Conservation (phyloP, 2,888 invertebrate genomes). For the Erebia epiphron region DNA sequence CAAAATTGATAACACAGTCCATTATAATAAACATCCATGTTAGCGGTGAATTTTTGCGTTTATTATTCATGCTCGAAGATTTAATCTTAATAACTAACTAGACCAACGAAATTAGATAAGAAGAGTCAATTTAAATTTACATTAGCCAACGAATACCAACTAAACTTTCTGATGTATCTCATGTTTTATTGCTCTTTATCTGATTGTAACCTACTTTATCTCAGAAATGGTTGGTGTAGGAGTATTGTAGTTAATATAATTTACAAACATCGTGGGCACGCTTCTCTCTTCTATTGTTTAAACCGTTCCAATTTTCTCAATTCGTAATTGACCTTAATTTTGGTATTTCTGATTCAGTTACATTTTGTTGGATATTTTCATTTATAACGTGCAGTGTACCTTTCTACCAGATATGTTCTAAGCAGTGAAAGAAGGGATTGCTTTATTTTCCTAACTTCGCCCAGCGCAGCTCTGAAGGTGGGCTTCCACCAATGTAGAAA, state of each 20-base stretch:
- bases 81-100: slow-evolving; percentile 8
- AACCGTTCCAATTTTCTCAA: slow-evolving; percentile 26
- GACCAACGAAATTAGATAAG: neutral
- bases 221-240: slow-evolving; percentile 27
- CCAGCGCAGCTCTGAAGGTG: too few relatives aligned
- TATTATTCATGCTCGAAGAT: neutral
- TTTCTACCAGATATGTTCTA: too few relatives aligned
- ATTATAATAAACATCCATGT: slow-evolving; percentile 12
- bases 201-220: slow-evolving; percentile 21
- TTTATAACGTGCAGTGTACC: slow-evolving; percentile 41
- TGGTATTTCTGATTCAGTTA: slow-evolving; percentile 61
- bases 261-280: slow-evolving; percentile 32
- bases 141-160: neutral
- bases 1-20: slow-evolving; percentile 15
- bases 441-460: too few relatives aligned
- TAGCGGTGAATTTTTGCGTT: neutral
- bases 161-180: neutral
- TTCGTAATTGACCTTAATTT: slow-evolving; percentile 65
- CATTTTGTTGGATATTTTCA: slow-evolving; percentile 59
- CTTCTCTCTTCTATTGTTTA: slow-evolving; percentile 36
- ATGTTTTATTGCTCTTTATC: slow-evolving; percentile 10
- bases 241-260: slow-evolving; percentile 25
- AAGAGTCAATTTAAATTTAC: slow-evolving; percentile 2
- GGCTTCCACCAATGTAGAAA: too few relatives aligned
- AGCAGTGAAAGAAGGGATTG: too few relatives aligned